These are phyloP conservation scores for Hippopotamyrus pictus DNA, from an alignment of 2,797 vertebrate species.

Conservation along the genomic window DNA sequence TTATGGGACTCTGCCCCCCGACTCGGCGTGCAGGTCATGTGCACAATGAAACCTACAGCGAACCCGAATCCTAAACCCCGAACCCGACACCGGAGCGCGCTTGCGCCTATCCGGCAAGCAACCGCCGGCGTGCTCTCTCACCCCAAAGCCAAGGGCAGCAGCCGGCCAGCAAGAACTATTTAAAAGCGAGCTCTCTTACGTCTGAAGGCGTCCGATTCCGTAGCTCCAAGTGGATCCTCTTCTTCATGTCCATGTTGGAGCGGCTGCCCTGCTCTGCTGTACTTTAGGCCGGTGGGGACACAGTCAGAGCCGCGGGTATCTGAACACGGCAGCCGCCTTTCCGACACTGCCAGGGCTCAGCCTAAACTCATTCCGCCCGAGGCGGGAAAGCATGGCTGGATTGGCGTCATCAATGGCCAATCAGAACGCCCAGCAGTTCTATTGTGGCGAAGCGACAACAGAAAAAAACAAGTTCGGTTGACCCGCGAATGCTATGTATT, in stretches of 20 bases:
- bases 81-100: background rate
- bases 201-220: conserved; percentile 96
- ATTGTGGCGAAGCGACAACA: background rate
- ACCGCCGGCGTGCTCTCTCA: background rate
- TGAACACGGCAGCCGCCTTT: conserved; percentile 72
- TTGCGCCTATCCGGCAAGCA: background rate
- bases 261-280: conserved; percentile 36
- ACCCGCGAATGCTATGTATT: background rate
- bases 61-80: background rate
- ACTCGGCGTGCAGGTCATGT: background rate
- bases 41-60: background rate
- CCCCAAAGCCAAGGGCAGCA: background rate
- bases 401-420: conserved; percentile 69
- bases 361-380: conserved; percentile 82
- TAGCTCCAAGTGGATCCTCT: conserved; percentile 92
- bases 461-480: background rate
- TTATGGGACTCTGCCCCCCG: background rate
- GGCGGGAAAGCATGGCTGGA: conserved; percentile 68
- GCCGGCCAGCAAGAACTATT: background rate
- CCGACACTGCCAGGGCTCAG: conserved; percentile 81
- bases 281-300: conserved; percentile 39
- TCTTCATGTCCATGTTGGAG: conserved; percentile 92
- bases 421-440: conserved; percentile 25
- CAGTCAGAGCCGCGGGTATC: conserved; percentile 67
- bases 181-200: conserved; percentile 50